A percentile compares a stretch with the other conserved stretches of the same genome.
phyloP scores from a whole-genome alignment of 92 coral and sea anemone species.

The Epizoanthus scotinus region DNA sequence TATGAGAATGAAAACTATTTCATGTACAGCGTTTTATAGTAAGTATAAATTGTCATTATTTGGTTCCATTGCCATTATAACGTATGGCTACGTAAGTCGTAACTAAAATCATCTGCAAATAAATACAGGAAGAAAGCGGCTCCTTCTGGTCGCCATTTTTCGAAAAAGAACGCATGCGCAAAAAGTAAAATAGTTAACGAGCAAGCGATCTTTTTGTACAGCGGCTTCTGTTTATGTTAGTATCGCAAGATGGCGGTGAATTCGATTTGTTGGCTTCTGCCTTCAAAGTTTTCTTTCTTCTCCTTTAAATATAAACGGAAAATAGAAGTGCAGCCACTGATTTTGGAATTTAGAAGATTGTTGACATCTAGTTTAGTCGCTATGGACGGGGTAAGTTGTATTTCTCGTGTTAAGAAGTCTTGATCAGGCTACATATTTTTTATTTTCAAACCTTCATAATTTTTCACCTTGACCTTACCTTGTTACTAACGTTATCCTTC shows the following conservation, averaged over 20 bases:
- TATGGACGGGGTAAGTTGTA: constrained; percentile 59
- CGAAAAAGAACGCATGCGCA: constrained; percentile 20
- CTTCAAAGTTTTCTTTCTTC: constrained; percentile 71
- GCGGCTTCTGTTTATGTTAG: constrained; percentile 52
- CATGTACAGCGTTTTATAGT: neutral
- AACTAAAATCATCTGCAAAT: constrained; percentile 29
- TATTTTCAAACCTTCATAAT: too few relatives aligned
- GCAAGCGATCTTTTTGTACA: constrained; percentile 18
- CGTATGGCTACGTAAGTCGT: constrained; percentile 17
- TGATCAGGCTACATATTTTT: too few relatives aligned
- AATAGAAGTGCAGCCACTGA: constrained; percentile 62
- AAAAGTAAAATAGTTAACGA: neutral
- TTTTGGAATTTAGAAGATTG: constrained; percentile 79
- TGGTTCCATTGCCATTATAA: constrained; percentile 23
- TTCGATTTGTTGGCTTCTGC: constrained; percentile 87
- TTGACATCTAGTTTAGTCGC: constrained; percentile 64
- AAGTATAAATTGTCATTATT: neutral
- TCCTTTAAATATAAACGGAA: constrained; percentile 65
- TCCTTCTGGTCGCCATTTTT: constrained; percentile 39
- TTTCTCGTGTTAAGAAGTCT: neutral
- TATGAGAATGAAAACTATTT: neutral
- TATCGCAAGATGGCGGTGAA: constrained; percentile 88
- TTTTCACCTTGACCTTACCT: too few relatives aligned
- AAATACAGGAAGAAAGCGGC: constrained; percentile 38
- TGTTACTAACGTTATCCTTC: too few relatives aligned